Evolutionary conservation across 2,113 vertebrate species (phyloP).

Genomic region (Bujurquina vittata): DNA sequence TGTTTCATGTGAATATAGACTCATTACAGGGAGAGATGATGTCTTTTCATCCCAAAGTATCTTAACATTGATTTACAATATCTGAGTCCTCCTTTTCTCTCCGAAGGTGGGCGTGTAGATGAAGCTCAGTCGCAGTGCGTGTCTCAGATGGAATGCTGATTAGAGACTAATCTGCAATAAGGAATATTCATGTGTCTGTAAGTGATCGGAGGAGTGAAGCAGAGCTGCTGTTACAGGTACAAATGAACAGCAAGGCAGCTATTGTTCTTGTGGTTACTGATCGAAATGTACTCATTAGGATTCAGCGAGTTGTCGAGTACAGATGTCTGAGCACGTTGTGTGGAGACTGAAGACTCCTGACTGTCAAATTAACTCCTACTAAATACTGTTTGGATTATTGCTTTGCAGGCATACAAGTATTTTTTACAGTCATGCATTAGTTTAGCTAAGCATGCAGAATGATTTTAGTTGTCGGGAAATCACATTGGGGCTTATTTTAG

Average conservation of each 20-base stretch:
- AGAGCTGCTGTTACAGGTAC: conserved; percentile 50
- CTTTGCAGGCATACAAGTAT: conserved; percentile 28
- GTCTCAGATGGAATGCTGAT: conserved; percentile 52
- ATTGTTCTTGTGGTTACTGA: conserved; percentile 48
- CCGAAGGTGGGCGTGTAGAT: conserved; percentile 19
- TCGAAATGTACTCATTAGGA: conserved; percentile 65
- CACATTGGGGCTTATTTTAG: neutral
- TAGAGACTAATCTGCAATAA: conserved; percentile 53
- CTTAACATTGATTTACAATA: conserved; percentile 15
- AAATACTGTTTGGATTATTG: conserved; percentile 63
- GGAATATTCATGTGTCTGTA: conserved; percentile 58
- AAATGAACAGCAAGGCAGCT: conserved; percentile 37
- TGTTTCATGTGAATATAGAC: neutral
- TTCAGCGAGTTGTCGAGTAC: conserved; percentile 37
- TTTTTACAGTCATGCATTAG: conserved; percentile 16
- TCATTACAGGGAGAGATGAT: neutral
- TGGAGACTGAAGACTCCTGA: conserved; percentile 60
- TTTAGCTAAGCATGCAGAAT: conserved; percentile 24
- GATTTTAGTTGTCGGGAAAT: neutral
- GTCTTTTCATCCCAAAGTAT: conserved; percentile 10
- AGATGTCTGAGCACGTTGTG: conserved; percentile 55
- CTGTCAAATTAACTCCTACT: conserved; percentile 70
- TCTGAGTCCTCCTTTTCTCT: conserved; percentile 9
- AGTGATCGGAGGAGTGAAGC: conserved; percentile 49
- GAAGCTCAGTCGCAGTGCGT: conserved; percentile 23